Conservation (phyloP, 2,888 invertebrate genomes). For the Agrilus mali region DNA sequence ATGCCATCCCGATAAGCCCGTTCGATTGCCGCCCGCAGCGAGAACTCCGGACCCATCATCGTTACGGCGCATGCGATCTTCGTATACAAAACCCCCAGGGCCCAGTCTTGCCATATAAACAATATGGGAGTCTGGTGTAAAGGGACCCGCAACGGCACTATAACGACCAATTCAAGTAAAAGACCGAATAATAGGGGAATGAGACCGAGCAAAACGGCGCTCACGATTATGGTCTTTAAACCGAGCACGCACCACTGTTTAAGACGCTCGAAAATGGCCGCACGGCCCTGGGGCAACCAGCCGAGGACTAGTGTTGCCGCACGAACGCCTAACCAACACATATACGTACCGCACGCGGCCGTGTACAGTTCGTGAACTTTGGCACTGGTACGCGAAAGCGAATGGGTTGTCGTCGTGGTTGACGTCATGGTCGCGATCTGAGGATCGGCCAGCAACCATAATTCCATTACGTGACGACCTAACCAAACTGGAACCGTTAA, state of each 20-base stretch:
- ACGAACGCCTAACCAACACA: constrained; percentile 86
- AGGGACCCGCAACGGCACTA: constrained; percentile 87
- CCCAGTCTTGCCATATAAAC: constrained; percentile 95
- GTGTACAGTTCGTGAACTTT: constrained; percentile 91
- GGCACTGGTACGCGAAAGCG: constrained; percentile 7
- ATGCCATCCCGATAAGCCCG: constrained; percentile 88
- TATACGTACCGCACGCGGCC: constrained; percentile 85
- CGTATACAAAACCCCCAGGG: constrained; percentile 90
- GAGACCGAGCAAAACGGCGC: constrained; percentile 69
- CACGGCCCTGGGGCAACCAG: constrained; percentile 82
- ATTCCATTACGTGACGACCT: constrained; percentile 75
- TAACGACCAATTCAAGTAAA: constrained; percentile 78
- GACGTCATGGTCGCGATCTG: constrained; percentile 20
- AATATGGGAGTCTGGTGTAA: constrained; percentile 81
- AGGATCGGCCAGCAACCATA: constrained; percentile 55
- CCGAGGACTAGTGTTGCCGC: constrained; percentile 69
- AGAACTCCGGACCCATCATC: constrained; percentile 98
- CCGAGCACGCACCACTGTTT: constrained; percentile 64
- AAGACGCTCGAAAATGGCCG: constrained; percentile 56
- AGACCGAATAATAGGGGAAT: constrained; percentile 88
- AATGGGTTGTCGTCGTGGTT: background rate
- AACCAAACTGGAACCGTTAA: constrained; percentile 85
- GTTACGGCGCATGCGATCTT: constrained; percentile 94
- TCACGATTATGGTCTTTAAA: constrained; percentile 63
- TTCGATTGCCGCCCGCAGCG: constrained; percentile 81